Percentiles rank a stretch among this genome's conserved stretches.
phyloP scores from a whole-genome alignment of 2,113 vertebrate species.

The Sylvietta virens region DNA sequence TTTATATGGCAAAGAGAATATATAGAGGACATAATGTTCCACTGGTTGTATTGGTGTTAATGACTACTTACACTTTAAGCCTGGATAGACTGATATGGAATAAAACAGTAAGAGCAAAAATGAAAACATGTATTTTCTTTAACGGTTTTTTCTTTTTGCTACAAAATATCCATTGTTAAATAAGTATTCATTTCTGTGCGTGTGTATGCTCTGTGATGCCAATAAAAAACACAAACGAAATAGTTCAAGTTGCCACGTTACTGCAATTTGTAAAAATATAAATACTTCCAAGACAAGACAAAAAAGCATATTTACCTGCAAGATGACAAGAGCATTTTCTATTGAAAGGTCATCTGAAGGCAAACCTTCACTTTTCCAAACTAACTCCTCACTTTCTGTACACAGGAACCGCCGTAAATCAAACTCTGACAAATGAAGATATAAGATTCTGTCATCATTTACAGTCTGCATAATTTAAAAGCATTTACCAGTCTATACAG shows the following conservation, averaged over 20 bases:
- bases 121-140: background rate
- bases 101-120: background rate
- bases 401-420: slow-evolving; percentile 90
- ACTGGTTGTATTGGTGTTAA: background rate
- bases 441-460: background rate
- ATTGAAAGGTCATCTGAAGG: slow-evolving; percentile 96
- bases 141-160: background rate
- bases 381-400: slow-evolving; percentile 94
- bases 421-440: slow-evolving; percentile 78
- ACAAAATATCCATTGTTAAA: background rate
- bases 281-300: background rate
- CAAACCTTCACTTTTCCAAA: slow-evolving; percentile 97
- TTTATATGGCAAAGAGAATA: background rate
- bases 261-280: background rate
- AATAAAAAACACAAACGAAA: background rate
- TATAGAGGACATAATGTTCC: background rate
- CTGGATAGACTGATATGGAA: background rate
- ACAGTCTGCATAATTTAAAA: background rate
- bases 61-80: background rate
- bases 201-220: background rate
- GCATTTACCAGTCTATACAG: background rate
- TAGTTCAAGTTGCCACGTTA: background rate
- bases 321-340: slow-evolving; percentile 95
- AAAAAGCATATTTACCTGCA: slow-evolving; percentile 80
- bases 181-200: background rate